Evolutionary conservation across 2,888 invertebrate genomes (phyloP).

Genomic region (Sinotaia quadrata): DNA sequence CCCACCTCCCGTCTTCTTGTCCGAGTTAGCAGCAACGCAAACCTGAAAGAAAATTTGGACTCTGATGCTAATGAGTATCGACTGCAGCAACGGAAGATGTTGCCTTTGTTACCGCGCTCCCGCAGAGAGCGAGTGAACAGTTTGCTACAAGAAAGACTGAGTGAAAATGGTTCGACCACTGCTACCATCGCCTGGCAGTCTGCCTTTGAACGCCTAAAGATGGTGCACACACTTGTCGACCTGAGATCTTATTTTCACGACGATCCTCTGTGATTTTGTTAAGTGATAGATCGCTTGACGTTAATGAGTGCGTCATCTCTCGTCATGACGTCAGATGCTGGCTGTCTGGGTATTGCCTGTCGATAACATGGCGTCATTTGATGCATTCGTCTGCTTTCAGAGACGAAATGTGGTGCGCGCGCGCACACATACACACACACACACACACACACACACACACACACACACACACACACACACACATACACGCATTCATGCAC

Average conservation of each 20-base stretch:
- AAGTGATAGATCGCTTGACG: no score
- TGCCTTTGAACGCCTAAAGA: conserved; percentile 27
- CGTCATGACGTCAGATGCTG: no score
- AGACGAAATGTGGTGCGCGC: no score
- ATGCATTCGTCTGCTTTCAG: no score
- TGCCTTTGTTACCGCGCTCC: background rate
- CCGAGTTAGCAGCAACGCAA: background rate
- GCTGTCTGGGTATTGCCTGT: no score
- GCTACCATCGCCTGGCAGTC: conserved; percentile 21
- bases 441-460: no score
- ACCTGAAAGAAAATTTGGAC: background rate
- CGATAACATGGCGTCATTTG: no score
- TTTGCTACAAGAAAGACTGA: conserved; percentile 13
- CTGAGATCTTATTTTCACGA: conserved; percentile 2
- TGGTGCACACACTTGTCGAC: conserved; percentile 27
- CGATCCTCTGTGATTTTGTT: no score
- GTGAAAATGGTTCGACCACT: background rate
- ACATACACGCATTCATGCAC: no score
- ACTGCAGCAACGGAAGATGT: background rate
- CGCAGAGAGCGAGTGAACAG: background rate
- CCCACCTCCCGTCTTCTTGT: background rate
- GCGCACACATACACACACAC: no score
- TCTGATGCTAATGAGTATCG: background rate
- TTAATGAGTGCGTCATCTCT: no score
- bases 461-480: no score